Conservation (phyloP, 2,888 invertebrate species). For the Drosophila emarginata region DNA sequence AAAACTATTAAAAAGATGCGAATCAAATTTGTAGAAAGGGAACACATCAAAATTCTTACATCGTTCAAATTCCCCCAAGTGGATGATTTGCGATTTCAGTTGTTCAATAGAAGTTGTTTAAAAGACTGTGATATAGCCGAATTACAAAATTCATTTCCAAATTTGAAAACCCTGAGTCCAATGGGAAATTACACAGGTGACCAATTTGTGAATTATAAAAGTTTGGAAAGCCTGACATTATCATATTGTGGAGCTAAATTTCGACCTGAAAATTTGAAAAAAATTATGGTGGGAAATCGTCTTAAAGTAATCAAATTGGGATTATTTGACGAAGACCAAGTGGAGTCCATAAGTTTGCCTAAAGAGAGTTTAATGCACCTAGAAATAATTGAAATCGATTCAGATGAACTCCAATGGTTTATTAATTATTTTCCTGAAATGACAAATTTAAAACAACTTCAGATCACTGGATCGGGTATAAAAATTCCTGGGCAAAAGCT, state of each 20-base stretch:
- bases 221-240: slow-evolving; percentile 49
- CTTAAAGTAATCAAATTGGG: slow-evolving; percentile 50
- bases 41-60: slow-evolving; percentile 32
- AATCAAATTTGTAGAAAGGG: slow-evolving; percentile 13
- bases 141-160: slow-evolving; percentile 50
- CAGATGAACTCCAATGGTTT: slow-evolving; percentile 51
- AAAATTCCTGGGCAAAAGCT: not conserved
- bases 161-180: slow-evolving; percentile 56
- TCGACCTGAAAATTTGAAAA: slow-evolving; percentile 24
- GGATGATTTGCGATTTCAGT: slow-evolving; percentile 55
- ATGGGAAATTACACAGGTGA: slow-evolving; percentile 51
- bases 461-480: slow-evolving; percentile 16
- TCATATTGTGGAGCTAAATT: slow-evolving; percentile 44
- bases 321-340: slow-evolving; percentile 25
- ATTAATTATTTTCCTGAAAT: slow-evolving; percentile 31
- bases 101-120: slow-evolving; percentile 17
- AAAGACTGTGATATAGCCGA: slow-evolving; percentile 41
- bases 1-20: slow-evolving; percentile 29
- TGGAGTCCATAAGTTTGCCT: slow-evolving; percentile 24
- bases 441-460: slow-evolving; percentile 37
- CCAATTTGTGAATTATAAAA: slow-evolving; percentile 31
- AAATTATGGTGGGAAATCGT: slow-evolving; percentile 34
- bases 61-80: slow-evolving; percentile 38
- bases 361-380: slow-evolving; percentile 30
- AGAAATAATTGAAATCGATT: slow-evolving; percentile 45